Percentiles rank a stretch among this genome's conserved stretches.
phyloP scores from a whole-genome alignment of 1,140 invertebrate genomes.

The Ceratina calcarata region DNA sequence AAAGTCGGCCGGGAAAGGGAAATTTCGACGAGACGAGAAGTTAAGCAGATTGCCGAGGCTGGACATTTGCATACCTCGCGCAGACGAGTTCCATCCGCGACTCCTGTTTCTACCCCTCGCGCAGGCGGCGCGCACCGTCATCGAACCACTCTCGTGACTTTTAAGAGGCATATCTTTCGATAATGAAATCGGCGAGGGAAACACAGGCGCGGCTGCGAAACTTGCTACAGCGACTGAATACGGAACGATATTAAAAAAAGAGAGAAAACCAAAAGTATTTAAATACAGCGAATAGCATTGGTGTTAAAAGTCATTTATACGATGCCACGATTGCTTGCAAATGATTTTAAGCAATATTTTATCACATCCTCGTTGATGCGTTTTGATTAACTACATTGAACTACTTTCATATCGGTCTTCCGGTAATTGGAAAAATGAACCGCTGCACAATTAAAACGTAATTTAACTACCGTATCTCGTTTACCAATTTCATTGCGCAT shows the following conservation, averaged over 20 bases:
- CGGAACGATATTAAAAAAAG: too few relatives aligned
- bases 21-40: slow-evolving; percentile 71
- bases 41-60: slow-evolving; percentile 76
- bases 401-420: too few relatives aligned
- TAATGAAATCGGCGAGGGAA: slow-evolving; percentile 30
- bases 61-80: slow-evolving; percentile 74
- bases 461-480: neutral
- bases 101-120: slow-evolving; percentile 3
- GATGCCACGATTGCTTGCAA: too few relatives aligned
- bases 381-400: neutral
- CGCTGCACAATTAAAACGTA: neutral
- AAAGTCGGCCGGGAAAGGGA: slow-evolving; percentile 55
- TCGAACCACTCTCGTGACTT: slow-evolving; percentile 37
- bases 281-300: too few relatives aligned
- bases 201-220: too few relatives aligned
- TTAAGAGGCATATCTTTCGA: slow-evolving; percentile 39
- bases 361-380: too few relatives aligned
- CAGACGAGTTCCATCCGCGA: slow-evolving; percentile 21
- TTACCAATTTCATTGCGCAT: neutral
- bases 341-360: too few relatives aligned
- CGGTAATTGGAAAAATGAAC: neutral
- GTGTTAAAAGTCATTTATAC: too few relatives aligned
- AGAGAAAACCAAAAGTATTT: too few relatives aligned
- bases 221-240: too few relatives aligned
- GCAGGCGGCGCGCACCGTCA: neutral